Evolutionary conservation across 2,888 invertebrate species (phyloP), one percentile per base, ranked within the genome.

Genomic region (Hybos culiciformis): DNA sequence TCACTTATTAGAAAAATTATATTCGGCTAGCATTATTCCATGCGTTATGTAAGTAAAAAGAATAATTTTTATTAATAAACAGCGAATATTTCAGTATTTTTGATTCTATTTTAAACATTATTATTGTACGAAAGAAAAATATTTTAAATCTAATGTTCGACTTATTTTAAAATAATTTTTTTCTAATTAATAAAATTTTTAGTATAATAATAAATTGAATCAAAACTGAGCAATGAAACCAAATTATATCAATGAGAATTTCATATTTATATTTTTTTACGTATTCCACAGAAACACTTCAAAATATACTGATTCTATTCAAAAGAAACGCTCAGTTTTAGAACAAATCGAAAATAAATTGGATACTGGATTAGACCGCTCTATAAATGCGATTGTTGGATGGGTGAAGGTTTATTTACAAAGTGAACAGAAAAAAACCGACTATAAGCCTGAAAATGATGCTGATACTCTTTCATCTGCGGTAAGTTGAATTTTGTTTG

Each of bases 371-470:
- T 61, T 91, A 46, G 88, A 92, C 61, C 76, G 87, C 41, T 83
- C 91, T 3, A 73, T 97, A 42, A 80, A 82, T 48, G 86, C 93
- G 0, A 78, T 94, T 19, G 79, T 87, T 46, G 84, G 87, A 39
- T 97, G 93, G 88, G 84, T 92, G 1, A 86, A 84, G 62, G 71
- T 86, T 43, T 83, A 92, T 55, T 70, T 98, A 17, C 85, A 88
- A 63, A 78, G 78, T 1, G 94, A 97, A 61, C 97, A 98, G 67
- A 91, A 86, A 67, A 94, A 93, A 65, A 84, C 83, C 0, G 97
- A 97, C 67, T 97, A 85, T 57, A 86, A 82, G 55, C 87, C 88
- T 0, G 90, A 90, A 56, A 81, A 81, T 1, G 85, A 87, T 58
- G 79, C 83, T 34, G 86, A 96, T 57, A 88, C 87, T 0, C 69